Base-by-base conservation (phyloP, 2,113 vertebrate species). In the Eonycteris spelaea region DNA sequence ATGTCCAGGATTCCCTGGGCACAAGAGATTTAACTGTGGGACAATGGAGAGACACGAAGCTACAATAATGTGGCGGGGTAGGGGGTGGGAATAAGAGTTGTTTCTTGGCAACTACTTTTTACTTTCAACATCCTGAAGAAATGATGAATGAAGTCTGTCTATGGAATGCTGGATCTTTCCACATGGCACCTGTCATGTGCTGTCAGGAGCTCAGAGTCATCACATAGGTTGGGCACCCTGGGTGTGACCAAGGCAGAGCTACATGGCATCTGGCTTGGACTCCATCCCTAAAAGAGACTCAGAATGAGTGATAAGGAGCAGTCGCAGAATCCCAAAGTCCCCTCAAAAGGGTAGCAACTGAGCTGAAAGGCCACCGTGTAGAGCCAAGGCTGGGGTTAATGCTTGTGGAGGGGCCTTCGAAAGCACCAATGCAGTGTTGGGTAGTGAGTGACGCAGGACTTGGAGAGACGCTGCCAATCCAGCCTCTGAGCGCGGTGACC, bases 51-150 rank as follows among this genome's bases (percentile, higher is more conserved):
- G 12, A 21, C n/a, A 11, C 2, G 15, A 63, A 55, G 8, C 57
- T 51, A 12, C 24, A 3, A 1, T 13, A 51, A 1, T 6, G 4
- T n/a, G n/a, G n/a, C n/a, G n/a, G n/a, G n/a, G n/a, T n/a, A n/a
- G n/a, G 14, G 2, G 53, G 14, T 22, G 40, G 43, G 61, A 28
- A 30, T 0, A 11, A n/a, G 22, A 40, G 10, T 6, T 30, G 35
- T 61, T 38, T 82, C 82, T 86, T 57, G 51, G n/a, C 2, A 14
- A n/a, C 35, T 59, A 1, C 35, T 59, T n/a, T 48, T 74, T 73
- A 68, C 13, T 14, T 38, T n/a, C 48, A 83, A 68, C 45, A 28
- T 8, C 71, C 10, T 18, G 14, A 71, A 26, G 2, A 79, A 59
- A 45, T 7, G 6, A 19, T 4, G 3, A 6, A 8, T 33, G 55